phyloP scores from a whole-genome alignment of 2,888 invertebrate genomes.

The Sepioteuthis lessoniana region DNA sequence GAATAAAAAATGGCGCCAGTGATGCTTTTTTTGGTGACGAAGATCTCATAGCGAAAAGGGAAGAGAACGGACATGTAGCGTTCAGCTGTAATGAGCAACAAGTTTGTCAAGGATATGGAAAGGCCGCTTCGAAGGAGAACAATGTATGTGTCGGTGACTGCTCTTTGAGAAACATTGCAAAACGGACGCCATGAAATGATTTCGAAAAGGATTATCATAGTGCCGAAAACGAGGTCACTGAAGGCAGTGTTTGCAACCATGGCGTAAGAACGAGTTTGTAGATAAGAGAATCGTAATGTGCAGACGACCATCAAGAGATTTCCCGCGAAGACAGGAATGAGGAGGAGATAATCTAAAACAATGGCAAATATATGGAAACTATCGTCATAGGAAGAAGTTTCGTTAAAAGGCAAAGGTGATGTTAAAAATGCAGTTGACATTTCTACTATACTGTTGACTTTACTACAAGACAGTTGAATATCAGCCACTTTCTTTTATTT shows the following conservation, averaged over 20 bases:
- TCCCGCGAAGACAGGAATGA: constrained; percentile 14
- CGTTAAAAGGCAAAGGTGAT: neutral
- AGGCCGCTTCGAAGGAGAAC: neutral
- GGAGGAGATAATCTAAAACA: neutral
- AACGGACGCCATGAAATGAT: neutral
- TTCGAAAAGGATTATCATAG: neutral
- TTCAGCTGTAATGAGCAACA: neutral
- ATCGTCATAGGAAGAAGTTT: neutral
- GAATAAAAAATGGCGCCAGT: neutral
- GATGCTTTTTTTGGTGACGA: neutral
- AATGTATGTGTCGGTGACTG: neutral
- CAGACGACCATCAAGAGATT: neutral
- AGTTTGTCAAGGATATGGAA: constrained; percentile 1
- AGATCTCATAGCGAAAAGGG: neutral
- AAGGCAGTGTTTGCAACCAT: constrained; percentile 17
- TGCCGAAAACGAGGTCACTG: constrained; percentile 39
- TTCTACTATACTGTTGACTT: neutral
- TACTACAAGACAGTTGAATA: too few species aligned
- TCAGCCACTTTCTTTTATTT: too few species aligned
- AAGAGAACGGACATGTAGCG: neutral
- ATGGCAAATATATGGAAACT: neutral
- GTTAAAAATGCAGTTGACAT: neutral
- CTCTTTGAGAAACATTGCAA: neutral
- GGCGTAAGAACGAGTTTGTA: neutral
- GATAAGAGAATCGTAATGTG: neutral